Percentiles rank a stretch among this genome's conserved stretches.
These are phyloP conservation scores for Drosophila lacteicornis DNA, from an alignment of 1,140 invertebrate species.

Conservation along the genomic window DNA sequence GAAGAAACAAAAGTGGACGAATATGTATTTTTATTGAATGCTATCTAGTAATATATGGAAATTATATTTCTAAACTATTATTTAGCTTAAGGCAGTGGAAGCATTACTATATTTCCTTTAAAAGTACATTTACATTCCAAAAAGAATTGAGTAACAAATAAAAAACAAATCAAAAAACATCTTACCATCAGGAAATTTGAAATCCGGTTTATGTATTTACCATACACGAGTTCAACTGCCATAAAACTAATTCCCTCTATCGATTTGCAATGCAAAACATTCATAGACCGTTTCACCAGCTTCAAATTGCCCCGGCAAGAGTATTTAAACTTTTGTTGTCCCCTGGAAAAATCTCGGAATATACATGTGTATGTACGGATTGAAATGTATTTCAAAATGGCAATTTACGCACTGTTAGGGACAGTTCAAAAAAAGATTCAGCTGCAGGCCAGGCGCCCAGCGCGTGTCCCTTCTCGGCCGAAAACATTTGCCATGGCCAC, in stretches of 20 bases:
- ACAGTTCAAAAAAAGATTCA: conserved; percentile 65
- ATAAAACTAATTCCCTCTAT: conserved; percentile 33
- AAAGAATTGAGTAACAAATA: too few species aligned
- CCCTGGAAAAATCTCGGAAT: conserved; percentile 24
- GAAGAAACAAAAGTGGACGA: background rate
- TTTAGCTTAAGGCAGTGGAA: too few species aligned
- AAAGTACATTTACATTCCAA: background rate
- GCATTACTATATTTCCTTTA: too few species aligned
- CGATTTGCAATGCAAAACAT: conserved; percentile 33
- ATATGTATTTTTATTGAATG: background rate
- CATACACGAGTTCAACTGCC: conserved; percentile 13
- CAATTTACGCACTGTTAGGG: conserved; percentile 79
- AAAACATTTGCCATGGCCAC: conserved; percentile 35
- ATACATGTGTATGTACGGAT: conserved; percentile 53
- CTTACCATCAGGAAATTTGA: background rate
- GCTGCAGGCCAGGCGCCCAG: conserved; percentile 65
- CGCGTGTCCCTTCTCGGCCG: conserved; percentile 29
- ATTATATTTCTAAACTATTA: background rate
- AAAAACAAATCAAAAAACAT: background rate
- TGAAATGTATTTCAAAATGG: conserved; percentile 80
- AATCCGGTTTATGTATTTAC: conserved; percentile 13
- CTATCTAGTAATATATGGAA: background rate
- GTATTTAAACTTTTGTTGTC: conserved; percentile 49
- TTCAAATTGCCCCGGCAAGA: conserved; percentile 14
- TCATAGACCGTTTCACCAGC: conserved; percentile 22